A percentile compares a stretch with the other conserved stretches of the same genome.
phyloP scores from a whole-genome alignment of 2,113 vertebrate species.

The Bubo scandiacus region DNA sequence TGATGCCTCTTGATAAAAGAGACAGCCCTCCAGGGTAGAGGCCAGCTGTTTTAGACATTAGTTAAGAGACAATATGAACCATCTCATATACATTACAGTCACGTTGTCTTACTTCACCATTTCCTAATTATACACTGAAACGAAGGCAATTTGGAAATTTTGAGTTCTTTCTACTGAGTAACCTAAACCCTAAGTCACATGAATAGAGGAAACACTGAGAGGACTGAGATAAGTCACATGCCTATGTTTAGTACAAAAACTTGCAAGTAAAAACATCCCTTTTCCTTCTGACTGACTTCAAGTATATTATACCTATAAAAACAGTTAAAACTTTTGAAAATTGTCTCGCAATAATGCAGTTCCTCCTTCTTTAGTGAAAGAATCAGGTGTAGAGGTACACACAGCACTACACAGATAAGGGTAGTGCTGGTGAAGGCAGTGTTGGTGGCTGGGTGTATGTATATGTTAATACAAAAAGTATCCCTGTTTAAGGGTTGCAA shows the following conservation, averaged over 20 bases:
- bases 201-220: slow-evolving; percentile 15
- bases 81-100: neutral
- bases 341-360: neutral
- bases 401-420: neutral
- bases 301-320: neutral
- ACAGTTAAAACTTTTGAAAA: neutral
- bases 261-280: neutral
- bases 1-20: neutral
- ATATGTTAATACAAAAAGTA: neutral
- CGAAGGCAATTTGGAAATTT: slow-evolving; percentile 28
- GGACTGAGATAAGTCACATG: slow-evolving; percentile 26
- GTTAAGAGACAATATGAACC: neutral
- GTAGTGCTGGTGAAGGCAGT: neutral
- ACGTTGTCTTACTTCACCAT: neutral
- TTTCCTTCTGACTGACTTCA: neutral
- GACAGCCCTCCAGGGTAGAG: neutral
- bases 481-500: neutral
- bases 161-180: slow-evolving; percentile 6
- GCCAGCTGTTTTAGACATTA: neutral
- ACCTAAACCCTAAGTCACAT: slow-evolving; percentile 35
- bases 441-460: neutral
- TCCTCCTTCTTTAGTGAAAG: neutral
- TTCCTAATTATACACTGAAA: neutral
- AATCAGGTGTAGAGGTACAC: neutral
- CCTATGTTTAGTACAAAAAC: neutral